phyloP scores from a whole-genome alignment of 2,888 invertebrate genomes.

The Xanthorhoe spadicearia region DNA sequence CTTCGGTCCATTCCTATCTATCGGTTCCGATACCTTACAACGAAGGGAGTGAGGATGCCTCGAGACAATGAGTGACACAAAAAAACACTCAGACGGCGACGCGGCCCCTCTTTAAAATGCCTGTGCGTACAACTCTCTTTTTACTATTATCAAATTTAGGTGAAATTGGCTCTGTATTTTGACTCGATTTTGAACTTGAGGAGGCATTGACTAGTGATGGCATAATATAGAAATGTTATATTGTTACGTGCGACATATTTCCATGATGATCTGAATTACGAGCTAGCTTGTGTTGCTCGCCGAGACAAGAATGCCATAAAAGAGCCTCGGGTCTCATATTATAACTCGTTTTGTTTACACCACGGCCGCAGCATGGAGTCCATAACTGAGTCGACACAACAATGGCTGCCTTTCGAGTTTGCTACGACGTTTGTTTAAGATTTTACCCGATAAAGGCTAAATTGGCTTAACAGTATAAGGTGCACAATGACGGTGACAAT shows the following conservation, averaged over 20 bases:
- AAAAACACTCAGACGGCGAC: slow-evolving; percentile 51
- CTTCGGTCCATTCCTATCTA: slow-evolving; percentile 68
- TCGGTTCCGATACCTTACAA: slow-evolving; percentile 61
- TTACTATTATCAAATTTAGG: slow-evolving; percentile 46
- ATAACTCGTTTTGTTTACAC: slow-evolving; percentile 72
- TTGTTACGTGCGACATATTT: slow-evolving; percentile 29
- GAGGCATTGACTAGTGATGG: too few species aligned
- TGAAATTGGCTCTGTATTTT: slow-evolving; percentile 33
- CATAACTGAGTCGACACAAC: slow-evolving; percentile 73
- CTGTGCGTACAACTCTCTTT: slow-evolving; percentile 65
- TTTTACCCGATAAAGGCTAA: slow-evolving; percentile 74
- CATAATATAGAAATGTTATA: slow-evolving; percentile 19
- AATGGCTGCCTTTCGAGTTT: slow-evolving; percentile 66
- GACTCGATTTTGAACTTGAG: slow-evolving; percentile 23
- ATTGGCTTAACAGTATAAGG: slow-evolving; percentile 72
- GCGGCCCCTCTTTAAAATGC: slow-evolving; percentile 66
- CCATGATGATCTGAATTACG: slow-evolving; percentile 47
- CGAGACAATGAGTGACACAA: slow-evolving; percentile 63
- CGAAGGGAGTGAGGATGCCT: slow-evolving; percentile 61
- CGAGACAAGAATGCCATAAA: slow-evolving; percentile 70
- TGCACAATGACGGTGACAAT: slow-evolving; percentile 56
- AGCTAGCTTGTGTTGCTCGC: slow-evolving; percentile 53
- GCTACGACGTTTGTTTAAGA: slow-evolving; percentile 64
- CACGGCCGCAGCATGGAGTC: slow-evolving; percentile 53
- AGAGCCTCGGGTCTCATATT: slow-evolving; percentile 60